Percentiles rank a stretch among this genome's conserved stretches.
Evolutionary conservation across 2,888 invertebrate genomes (phyloP).

Genomic region (Limenitis camilla): DNA sequence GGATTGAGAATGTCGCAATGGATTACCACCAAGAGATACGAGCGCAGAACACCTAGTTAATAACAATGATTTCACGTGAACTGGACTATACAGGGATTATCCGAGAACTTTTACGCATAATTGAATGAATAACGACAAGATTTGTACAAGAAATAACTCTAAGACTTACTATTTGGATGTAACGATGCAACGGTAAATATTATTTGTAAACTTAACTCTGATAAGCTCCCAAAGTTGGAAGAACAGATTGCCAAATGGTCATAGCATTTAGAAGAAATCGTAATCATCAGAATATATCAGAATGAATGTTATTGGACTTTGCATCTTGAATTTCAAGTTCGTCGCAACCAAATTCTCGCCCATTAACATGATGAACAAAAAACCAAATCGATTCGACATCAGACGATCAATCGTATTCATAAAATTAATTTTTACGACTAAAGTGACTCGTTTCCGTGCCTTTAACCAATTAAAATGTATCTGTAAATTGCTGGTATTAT

Average conservation of each 20-base stretch:
- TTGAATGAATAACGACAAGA: slow-evolving; percentile 2
- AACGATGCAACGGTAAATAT: too few species aligned
- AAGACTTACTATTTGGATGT: too few species aligned
- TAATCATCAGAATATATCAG: too few species aligned
- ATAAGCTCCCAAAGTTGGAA: too few species aligned
- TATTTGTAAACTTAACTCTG: too few species aligned
- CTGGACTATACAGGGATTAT: too few species aligned
- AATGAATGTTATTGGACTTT: not conserved
- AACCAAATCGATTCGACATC: slow-evolving; percentile 1
- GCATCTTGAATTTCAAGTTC: not conserved
- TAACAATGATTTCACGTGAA: slow-evolving; percentile 6
- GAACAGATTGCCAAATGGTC: too few species aligned
- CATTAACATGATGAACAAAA: slow-evolving; percentile 1
- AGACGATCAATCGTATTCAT: not conserved
- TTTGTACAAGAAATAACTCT: too few species aligned
- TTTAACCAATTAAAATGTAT: slow-evolving; percentile 13
- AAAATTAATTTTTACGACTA: slow-evolving; percentile 1
- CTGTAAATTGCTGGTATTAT: slow-evolving; percentile 8
- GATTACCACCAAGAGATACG: slow-evolving; percentile 29
- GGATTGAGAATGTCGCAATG: slow-evolving; percentile 47
- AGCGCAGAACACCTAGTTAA: slow-evolving; percentile 14
- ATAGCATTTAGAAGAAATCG: too few species aligned
- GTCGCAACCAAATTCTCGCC: not conserved
- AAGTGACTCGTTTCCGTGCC: slow-evolving; percentile 10
- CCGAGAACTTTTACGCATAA: slow-evolving; percentile 1